Conservation (phyloP, 2,113 vertebrate genomes). For the Neogale vison region DNA sequence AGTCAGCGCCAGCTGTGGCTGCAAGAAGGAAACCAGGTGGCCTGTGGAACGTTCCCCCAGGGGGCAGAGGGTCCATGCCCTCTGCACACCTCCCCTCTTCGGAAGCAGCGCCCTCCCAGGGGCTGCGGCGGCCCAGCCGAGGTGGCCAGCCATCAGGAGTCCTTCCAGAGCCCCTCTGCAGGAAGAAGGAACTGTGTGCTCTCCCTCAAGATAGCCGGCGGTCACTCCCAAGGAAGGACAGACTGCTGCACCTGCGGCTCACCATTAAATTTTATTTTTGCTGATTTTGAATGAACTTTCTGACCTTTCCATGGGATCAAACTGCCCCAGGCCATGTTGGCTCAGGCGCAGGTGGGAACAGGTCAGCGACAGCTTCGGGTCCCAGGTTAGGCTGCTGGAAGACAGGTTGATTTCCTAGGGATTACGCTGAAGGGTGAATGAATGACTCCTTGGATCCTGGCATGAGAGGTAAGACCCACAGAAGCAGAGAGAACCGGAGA, state of each 20-base stretch:
- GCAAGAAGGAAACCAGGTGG: background rate
- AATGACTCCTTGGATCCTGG: background rate
- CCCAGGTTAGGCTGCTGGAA: background rate
- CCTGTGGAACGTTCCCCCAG: accelerated
- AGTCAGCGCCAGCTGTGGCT: background rate
- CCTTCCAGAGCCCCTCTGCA: background rate
- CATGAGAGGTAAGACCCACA: accelerated
- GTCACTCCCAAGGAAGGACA: background rate
- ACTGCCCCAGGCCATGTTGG: background rate
- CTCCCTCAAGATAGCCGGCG: background rate
- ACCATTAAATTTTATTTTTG: slow-evolving; percentile 71
- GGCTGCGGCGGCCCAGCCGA: accelerated
- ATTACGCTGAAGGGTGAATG: accelerated
- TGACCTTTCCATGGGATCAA: background rate
- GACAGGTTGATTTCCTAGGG: background rate
- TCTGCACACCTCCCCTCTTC: accelerated
- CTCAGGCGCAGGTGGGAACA: background rate
- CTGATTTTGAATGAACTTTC: background rate
- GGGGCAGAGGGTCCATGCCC: accelerated
- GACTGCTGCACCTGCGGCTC: background rate
- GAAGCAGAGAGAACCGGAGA: background rate
- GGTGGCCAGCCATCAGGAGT: accelerated
- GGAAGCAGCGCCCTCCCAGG: background rate
- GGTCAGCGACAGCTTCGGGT: background rate
- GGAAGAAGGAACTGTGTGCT: background rate